Conservation (phyloP, 2,888 invertebrate species). For the Melieria omissa region DNA sequence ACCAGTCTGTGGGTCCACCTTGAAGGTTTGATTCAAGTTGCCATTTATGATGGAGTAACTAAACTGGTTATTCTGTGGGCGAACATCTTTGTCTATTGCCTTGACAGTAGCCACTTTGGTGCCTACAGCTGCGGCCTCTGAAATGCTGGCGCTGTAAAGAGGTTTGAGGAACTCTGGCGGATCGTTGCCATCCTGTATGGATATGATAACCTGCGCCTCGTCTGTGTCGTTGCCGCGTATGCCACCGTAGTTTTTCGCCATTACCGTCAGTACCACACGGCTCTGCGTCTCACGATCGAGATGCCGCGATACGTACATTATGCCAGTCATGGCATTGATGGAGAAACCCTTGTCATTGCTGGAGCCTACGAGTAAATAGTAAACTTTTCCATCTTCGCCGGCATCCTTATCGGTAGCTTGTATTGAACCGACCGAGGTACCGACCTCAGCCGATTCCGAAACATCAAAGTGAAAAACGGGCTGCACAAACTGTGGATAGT, state of each 20-base stretch:
- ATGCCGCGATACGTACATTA: conserved; percentile 83
- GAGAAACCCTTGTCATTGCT: conserved; percentile 92
- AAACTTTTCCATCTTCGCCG: conserved; percentile 88
- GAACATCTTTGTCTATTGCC: conserved; percentile 91
- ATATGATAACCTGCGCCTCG: conserved; percentile 92
- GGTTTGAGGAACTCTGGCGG: conserved; percentile 90
- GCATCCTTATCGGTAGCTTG: conserved; percentile 91
- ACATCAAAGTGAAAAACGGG: conserved; percentile 93
- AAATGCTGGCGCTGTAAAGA: conserved; percentile 81
- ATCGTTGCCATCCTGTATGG: conserved; percentile 95
- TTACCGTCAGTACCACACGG: conserved; percentile 87
- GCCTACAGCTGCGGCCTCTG: conserved; percentile 82
- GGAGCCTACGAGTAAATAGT: conserved; percentile 91
- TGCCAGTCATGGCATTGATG: conserved; percentile 85
- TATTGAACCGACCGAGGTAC: conserved; percentile 85
- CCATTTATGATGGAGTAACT: conserved; percentile 89
- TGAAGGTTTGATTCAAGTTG: conserved; percentile 84
- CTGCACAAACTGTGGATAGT: conserved; percentile 86
- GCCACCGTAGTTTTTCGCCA: conserved; percentile 94
- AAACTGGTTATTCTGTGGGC: conserved; percentile 91
- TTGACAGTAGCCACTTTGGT: conserved; percentile 81
- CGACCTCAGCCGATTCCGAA: conserved; percentile 89
- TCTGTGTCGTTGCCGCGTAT: conserved; percentile 95
- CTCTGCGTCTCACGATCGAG: conserved; percentile 90
- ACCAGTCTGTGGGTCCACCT: conserved; percentile 87